Evolutionary conservation across 2,888 invertebrate genomes (phyloP), one percentile per base, ranked within the genome.

Genomic region (Drosophila histrio): DNA sequence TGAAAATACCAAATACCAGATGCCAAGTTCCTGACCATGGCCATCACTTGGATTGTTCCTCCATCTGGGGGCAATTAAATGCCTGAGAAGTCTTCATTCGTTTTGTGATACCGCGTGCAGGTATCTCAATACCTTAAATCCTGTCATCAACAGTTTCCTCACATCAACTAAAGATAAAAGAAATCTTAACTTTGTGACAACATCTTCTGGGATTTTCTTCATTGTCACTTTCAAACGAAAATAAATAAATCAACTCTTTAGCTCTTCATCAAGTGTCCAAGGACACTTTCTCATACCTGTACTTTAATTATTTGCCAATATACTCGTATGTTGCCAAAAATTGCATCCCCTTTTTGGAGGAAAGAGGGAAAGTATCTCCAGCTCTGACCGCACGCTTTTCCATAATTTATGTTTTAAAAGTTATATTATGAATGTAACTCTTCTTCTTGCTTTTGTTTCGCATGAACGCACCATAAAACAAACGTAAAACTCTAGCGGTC

Each of bases 111-210:
- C n/a, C 19, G 30, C 30, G 52, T 61, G 53, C 53, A 69, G 72
- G 76, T 58, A 76, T 79, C 38, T 41, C 28, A 72, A 77, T 63
- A 72, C 72, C 52, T 80, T 74, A 59, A 62, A 77, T 77, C 67
- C 63, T 34, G 21, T 21, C 21, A 63, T 22, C 44, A 38, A 13
- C n/a, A 58, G 47, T 39, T 41, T n/a, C 6, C 47, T 28, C 17
- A 38, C 22, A 17, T 50, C 47, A 30, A 21, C 41, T n/a, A 19
- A 28, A 49, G 17, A 19, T 28, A 21, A 38, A 47, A 41, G 21
- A 15, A 17, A 68, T 13, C 46, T 13, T 9, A 11, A 39, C 21
- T 17, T 58, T 41, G 22, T 26, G 43, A 56, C 34, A 52, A 38
- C 13, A 9, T 38, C 50, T 6, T 11, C 0, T 34, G 11, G 19